Evolutionary conservation across 2,797 vertebrate species (phyloP), one percentile per base, ranked within the genome.

Genomic region (Malacoctenus gilli): DNA sequence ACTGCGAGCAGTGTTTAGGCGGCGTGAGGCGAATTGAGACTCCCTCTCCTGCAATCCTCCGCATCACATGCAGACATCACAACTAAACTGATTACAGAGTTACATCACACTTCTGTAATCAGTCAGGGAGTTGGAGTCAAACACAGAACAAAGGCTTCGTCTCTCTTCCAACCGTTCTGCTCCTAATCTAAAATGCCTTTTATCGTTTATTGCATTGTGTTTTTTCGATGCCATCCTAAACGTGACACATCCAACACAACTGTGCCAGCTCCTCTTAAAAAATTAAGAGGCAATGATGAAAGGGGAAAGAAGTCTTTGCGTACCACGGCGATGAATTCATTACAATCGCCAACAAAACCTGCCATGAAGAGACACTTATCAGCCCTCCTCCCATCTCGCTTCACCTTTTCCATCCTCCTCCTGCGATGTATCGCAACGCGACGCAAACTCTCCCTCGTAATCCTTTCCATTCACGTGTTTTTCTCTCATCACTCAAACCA

Each of bases 401-500:
- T 9, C 6, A 30, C 22, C 21, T 28, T 25, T 14, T 43, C 13
- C 44, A 14, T 40, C 49, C 19, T 21, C 18, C 9, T 2, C 12
- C 12, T 32, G 30, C 12, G 16, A 36, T 30, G 5, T 10, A 4
- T 9, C 5, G 7, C 8, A 31, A 18, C 36, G 46, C 18, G 12
- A 22, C 22, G 19, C 3, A 41, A 34, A 19, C 30, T 64, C 38
- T 67, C 57, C 18, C 43, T 55, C 21, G 30, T 40, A 59, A 68
- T 76, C 46, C 40, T 73, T 73, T 75, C n/a, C 61, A 71, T 72
- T 55, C 79, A 32, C 49, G 54, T 31, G 50, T 11, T 34, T 66
- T 68, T 20, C 31, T 62, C 59, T 62, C 72, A 43, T 62, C 55
- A 9, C 32, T 16, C 3, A 44, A 50, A 58, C 38, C 55, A 21